Conservation (phyloP, 2,888 invertebrate genomes). For the Caenorhabditis japonica region DNA sequence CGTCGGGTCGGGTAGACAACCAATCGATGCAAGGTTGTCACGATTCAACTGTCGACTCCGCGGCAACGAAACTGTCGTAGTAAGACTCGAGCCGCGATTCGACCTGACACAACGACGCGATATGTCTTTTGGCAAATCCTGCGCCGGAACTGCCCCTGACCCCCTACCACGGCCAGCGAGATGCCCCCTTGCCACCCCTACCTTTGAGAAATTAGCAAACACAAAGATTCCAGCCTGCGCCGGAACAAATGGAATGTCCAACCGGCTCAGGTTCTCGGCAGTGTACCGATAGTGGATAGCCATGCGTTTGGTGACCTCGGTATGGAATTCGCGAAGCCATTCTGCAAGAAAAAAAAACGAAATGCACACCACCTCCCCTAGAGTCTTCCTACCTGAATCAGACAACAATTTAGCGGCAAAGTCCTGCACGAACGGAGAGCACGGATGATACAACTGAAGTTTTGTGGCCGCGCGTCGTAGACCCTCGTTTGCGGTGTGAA, state of each 20-base stretch:
- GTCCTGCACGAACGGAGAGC: slow-evolving; percentile 66
- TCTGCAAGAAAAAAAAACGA: slow-evolving; percentile 40
- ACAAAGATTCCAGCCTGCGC: slow-evolving; percentile 63
- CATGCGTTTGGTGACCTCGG: slow-evolving; percentile 52
- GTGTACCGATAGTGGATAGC: slow-evolving; percentile 58
- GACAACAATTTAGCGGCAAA: slow-evolving; percentile 58
- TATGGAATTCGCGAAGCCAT: slow-evolving; percentile 55
- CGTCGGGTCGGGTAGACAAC: no score
- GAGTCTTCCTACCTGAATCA: slow-evolving; percentile 53
- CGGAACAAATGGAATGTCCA: slow-evolving; percentile 56
- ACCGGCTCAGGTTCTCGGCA: slow-evolving; percentile 50
- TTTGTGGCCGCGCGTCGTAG: slow-evolving; percentile 55
- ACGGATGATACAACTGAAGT: slow-evolving; percentile 65
- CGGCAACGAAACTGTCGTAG: no score
- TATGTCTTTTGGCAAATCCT: no score
- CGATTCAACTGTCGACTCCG: no score
- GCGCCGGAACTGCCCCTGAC: no score
- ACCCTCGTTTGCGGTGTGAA: slow-evolving; percentile 57
- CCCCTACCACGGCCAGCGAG: no score
- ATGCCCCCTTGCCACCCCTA: background rate
- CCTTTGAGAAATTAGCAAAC: slow-evolving; percentile 63
- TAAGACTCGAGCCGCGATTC: no score
- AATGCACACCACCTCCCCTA: no score
- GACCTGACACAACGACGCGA: no score
- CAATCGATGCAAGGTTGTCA: no score